Evolutionary conservation across 2,113 vertebrate genomes (phyloP).

Genomic region (Myiagra hebetior): DNA sequence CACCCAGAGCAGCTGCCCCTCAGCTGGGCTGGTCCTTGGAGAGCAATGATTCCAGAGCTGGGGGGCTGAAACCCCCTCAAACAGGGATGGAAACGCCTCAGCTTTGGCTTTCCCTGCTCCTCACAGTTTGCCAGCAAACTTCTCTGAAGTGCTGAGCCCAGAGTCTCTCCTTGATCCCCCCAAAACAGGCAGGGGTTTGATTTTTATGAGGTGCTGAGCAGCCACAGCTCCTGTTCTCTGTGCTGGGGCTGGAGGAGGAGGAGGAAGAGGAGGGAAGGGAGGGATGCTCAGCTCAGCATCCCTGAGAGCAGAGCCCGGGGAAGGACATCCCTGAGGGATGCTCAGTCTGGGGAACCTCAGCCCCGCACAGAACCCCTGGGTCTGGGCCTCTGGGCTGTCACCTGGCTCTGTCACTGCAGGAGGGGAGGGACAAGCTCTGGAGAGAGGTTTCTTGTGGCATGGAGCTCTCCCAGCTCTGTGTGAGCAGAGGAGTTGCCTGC

Average conservation of each 20-base stretch:
- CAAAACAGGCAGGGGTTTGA: background rate
- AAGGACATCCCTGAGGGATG: background rate
- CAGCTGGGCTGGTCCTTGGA: background rate
- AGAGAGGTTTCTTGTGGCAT: background rate
- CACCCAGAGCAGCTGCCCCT: background rate
- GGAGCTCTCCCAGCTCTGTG: background rate
- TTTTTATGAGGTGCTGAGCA: constrained; percentile 16
- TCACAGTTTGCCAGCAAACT: background rate
- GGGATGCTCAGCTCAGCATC: background rate
- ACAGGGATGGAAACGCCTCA: background rate
- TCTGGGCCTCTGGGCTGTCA: background rate
- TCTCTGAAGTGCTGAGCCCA: background rate
- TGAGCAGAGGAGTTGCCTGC: background rate
- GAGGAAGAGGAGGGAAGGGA: background rate
- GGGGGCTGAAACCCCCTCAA: background rate
- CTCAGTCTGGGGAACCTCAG: background rate
- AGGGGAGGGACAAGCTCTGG: background rate
- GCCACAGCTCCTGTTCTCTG: background rate
- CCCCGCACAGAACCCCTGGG: background rate
- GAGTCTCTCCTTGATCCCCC: background rate
- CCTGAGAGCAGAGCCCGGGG: background rate
- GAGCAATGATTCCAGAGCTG: background rate
- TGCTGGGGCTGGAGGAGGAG: background rate
- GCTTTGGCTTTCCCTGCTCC: background rate
- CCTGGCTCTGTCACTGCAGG: background rate